phyloP scores from a whole-genome alignment of 2,113 vertebrate genomes.

The Clarias batrachus region DNA sequence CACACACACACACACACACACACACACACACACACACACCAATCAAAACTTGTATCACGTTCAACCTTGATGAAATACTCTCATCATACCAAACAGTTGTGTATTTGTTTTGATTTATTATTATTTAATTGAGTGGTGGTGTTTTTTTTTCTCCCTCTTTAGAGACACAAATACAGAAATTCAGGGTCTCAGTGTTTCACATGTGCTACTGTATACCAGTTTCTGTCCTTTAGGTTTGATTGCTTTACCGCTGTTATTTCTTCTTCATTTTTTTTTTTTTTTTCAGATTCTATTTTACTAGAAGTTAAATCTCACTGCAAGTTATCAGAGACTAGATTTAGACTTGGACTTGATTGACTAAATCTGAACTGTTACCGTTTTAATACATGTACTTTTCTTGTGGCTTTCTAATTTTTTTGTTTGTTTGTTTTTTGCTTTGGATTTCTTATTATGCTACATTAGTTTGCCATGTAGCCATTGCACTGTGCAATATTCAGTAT shows the following conservation, averaged over 20 bases:
- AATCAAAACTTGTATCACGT: neutral
- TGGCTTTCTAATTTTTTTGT: slow-evolving; percentile 76
- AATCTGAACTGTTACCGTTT: slow-evolving; percentile 90
- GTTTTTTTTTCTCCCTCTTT: slow-evolving; percentile 22
- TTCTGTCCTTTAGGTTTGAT: slow-evolving; percentile 65
- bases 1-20: too few relatives aligned
- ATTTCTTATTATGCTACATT: slow-evolving; percentile 89
- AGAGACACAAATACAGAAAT: slow-evolving; percentile 71
- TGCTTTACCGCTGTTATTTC: slow-evolving; percentile 71
- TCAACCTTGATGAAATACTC: neutral
- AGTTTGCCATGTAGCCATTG: slow-evolving; percentile 99
- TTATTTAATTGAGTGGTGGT: neutral
- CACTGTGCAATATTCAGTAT: slow-evolving; percentile 99
- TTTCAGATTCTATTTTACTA: slow-evolving; percentile 60
- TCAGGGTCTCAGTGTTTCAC: slow-evolving; percentile 82
- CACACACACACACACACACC: too few relatives aligned
- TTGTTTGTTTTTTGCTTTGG: slow-evolving; percentile 59
- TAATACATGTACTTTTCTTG: slow-evolving; percentile 81
- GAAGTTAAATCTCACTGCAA: slow-evolving; percentile 87
- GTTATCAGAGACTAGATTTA: slow-evolving; percentile 84
- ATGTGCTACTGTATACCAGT: slow-evolving; percentile 80
- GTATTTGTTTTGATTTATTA: neutral
- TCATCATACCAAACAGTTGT: slow-evolving; percentile 51
- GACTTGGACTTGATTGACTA: slow-evolving; percentile 81
- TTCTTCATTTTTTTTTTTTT: slow-evolving; percentile 61